Evolutionary conservation across 1,140 invertebrate genomes (phyloP), one percentile per base, ranked within the genome.

Genomic region (Psilanteris sp.): DNA sequence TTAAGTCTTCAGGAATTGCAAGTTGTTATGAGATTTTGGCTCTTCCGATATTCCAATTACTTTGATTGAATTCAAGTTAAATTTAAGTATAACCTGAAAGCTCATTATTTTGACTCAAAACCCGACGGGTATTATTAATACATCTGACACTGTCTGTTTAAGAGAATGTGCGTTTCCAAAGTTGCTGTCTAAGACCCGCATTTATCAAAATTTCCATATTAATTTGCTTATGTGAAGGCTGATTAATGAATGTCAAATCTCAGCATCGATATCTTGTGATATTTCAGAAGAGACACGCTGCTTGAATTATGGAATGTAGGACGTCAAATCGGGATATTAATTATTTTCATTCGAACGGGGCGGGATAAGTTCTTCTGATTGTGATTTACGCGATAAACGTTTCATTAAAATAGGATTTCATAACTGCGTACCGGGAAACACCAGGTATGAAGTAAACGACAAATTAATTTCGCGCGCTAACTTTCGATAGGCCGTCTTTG

Each of bases 131-230:
- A 43, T 64, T 64, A 64, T 64, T 62, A 62, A 64, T 62, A 6
- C 31, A 5, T 22, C 2, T 16, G 24, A 13, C 34, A 4, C 50
- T 8, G 16, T 22, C 50, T 32, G 20, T 31, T 27, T 15, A 13
- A 22, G n/a, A 7, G 10, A 31, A 11, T 15, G 1, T 2, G 8
- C 11, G 8, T 24, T 26, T 20, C 15, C 10, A 3, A 15, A 54
- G 9, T 39, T 57, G 8, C 13, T 3, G n/a, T 16, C 11, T 36
- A 39, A 64, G 36, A 41, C 16, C 18, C 31, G 11, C 36, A 64
- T 64, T 64, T 64, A 46, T 64, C 46, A 32, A 31, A 10, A 52
- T 64, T 26, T 52, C 18, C 36, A 64, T 64, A 50, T 41, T 43
- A 41, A 64, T 52, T 61, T 32, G 20, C 4, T 46, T 9, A 4